A percentile compares a stretch with the other conserved stretches of the same genome.
Conservation (phyloP, 2,113 vertebrate species). For the Kobus ellipsiprymnus region DNA sequence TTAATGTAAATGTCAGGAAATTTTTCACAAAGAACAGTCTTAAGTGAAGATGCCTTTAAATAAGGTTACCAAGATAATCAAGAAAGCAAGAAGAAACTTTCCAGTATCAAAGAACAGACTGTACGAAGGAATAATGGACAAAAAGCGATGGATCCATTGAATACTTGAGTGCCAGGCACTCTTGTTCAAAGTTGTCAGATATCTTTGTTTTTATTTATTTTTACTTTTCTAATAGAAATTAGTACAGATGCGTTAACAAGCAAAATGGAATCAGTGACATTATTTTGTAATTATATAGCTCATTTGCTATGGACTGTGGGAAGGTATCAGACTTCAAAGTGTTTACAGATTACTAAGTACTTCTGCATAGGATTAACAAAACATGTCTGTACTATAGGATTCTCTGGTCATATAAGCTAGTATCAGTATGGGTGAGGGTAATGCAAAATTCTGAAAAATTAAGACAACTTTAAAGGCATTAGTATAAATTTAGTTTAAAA, state of each 20-base stretch:
- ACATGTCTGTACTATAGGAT: not conserved
- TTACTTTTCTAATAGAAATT: not conserved
- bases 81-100: not conserved
- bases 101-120: not conserved
- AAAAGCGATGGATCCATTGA: not conserved
- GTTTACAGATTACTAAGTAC: not conserved
- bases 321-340: not conserved
- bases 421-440: not conserved
- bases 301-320: not conserved
- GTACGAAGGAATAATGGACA: not conserved
- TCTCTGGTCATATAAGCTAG: not conserved
- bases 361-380: not conserved
- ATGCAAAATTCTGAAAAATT: constrained; percentile 1
- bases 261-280: not conserved
- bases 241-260: not conserved
- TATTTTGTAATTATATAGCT: not conserved
- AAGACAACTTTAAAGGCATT: not conserved
- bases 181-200: not conserved
- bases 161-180: not conserved
- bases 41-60: not conserved
- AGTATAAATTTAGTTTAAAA: not conserved
- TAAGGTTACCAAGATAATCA: not conserved
- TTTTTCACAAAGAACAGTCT: not conserved
- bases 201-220: not conserved
- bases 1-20: not conserved